These are phyloP conservation scores for Hyphantria cunea DNA, from an alignment of 1,140 invertebrate species.

Conservation along the genomic window DNA sequence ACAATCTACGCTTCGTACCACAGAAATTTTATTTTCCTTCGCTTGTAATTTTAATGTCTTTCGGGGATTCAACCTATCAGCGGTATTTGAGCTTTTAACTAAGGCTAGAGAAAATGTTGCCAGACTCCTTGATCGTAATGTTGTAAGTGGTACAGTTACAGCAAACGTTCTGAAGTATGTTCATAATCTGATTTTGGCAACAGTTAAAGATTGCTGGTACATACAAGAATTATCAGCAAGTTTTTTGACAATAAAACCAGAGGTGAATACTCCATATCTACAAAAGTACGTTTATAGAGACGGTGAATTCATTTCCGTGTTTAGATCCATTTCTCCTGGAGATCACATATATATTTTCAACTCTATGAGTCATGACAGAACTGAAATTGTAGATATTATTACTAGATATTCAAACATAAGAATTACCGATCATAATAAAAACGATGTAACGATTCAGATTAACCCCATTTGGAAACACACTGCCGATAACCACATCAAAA, in stretches of 20 bases:
- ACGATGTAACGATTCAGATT: slow-evolving; percentile 85
- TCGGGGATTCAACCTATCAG: slow-evolving; percentile 74
- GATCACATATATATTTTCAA: slow-evolving; percentile 89
- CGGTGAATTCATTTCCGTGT: slow-evolving; percentile 85
- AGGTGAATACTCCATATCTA: slow-evolving; percentile 85
- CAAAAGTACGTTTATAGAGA: slow-evolving; percentile 88
- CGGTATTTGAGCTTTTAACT: slow-evolving; percentile 83
- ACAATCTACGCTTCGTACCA: slow-evolving; percentile 88
- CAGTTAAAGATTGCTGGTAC: slow-evolving; percentile 65
- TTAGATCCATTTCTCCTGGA: slow-evolving; percentile 71
- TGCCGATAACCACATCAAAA: slow-evolving; percentile 63
- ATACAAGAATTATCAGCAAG: slow-evolving; percentile 63
- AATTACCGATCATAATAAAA: slow-evolving; percentile 84
- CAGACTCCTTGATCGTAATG: slow-evolving; percentile 60
- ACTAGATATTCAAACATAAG: slow-evolving; percentile 85
- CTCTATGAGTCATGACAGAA: slow-evolving; percentile 85
- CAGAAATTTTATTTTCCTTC: slow-evolving; percentile 92
- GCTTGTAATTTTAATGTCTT: slow-evolving; percentile 86
- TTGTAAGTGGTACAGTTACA: slow-evolving; percentile 60
- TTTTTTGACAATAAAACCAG: slow-evolving; percentile 61
- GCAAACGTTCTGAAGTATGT: slow-evolving; percentile 49
- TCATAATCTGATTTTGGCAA: slow-evolving; percentile 49
- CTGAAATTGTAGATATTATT: slow-evolving; percentile 86
- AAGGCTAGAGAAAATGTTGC: slow-evolving; percentile 85
- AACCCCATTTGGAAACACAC: slow-evolving; percentile 88